phyloP scores from a whole-genome alignment of 2,797 vertebrate species.

The Perdix hodgsoniae region DNA sequence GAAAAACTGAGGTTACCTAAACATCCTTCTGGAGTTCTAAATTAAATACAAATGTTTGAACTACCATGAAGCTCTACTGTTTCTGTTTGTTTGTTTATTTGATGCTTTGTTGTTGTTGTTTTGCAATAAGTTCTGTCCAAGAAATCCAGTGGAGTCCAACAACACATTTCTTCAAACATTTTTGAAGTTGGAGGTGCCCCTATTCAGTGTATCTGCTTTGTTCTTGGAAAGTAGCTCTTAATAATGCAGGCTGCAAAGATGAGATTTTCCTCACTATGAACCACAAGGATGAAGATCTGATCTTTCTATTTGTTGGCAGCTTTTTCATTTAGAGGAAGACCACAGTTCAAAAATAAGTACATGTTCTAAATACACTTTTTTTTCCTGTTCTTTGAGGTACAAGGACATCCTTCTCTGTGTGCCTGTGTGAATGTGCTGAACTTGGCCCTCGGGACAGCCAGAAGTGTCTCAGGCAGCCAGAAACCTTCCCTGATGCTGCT shows the following conservation, averaged over 20 bases:
- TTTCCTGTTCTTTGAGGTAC: background rate
- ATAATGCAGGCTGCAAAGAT: background rate
- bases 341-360: background rate
- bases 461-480: background rate
- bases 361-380: accelerated
- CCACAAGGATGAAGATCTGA: background rate
- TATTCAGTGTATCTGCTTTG: background rate
- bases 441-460: background rate
- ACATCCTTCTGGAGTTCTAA: background rate
- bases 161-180: background rate
- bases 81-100: too few species aligned
- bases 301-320: background rate
- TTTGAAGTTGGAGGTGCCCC: background rate
- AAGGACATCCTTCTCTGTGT: background rate
- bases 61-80: background rate
- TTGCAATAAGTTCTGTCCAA: background rate
- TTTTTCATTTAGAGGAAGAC: background rate
- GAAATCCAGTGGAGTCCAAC: background rate
- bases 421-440: background rate
- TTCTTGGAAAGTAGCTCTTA: background rate
- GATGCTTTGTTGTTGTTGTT: background rate
- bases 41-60: background rate
- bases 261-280: background rate
- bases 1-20: background rate
- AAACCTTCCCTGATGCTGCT: background rate